phyloP scores from a whole-genome alignment of 2,797 vertebrate genomes.

The Coregonus ussuriensis region DNA sequence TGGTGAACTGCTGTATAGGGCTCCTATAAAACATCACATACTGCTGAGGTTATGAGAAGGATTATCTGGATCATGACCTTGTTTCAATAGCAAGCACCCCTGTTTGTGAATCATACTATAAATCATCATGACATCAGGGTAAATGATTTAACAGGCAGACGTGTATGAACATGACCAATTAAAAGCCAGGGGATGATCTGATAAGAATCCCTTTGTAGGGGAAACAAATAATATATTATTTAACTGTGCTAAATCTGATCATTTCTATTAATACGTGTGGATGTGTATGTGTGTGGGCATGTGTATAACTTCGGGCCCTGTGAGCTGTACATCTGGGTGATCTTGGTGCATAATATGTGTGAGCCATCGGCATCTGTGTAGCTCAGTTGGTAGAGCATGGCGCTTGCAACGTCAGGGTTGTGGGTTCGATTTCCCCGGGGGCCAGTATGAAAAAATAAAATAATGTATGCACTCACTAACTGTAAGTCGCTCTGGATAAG shows the following conservation, averaged over 20 bases:
- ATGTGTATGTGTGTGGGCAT: neutral
- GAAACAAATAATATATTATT: neutral
- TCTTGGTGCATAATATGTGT: no score
- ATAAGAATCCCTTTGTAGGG: no score
- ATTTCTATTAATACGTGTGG: slow-evolving; percentile 31
- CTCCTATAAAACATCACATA: slow-evolving; percentile 42
- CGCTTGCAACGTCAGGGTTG: no score
- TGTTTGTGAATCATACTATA: slow-evolving; percentile 45
- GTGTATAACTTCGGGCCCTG: neutral
- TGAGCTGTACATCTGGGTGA: neutral
- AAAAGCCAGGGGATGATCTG: neutral
- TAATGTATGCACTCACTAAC: no score
- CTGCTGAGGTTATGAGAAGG: slow-evolving; percentile 39
- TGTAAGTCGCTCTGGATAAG: no score
- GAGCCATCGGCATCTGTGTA: no score
- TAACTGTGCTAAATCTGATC: slow-evolving; percentile 13
- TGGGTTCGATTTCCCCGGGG: no score
- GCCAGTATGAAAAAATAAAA: no score
- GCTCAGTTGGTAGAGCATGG: no score
- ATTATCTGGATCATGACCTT: slow-evolving; percentile 32
- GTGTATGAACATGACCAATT: neutral
- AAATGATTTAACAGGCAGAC: neutral
- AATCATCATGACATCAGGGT: slow-evolving; percentile 38
- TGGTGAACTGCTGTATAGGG: neutral
- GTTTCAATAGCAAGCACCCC: slow-evolving; percentile 29